phyloP scores from a whole-genome alignment of 2,888 invertebrate genomes.

The Temnothorax rugatulus region DNA sequence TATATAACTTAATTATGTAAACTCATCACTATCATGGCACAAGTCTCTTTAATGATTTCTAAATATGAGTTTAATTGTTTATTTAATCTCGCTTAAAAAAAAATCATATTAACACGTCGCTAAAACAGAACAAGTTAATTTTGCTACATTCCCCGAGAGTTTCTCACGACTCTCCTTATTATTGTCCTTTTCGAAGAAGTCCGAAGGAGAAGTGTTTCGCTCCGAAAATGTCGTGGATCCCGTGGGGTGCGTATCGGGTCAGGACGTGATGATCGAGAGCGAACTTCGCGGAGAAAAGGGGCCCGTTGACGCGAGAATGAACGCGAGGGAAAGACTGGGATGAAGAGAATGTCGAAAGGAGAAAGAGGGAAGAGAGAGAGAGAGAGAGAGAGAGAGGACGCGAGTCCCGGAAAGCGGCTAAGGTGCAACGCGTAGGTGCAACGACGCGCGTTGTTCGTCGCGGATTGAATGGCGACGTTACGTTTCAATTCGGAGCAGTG shows the following conservation, averaged over 20 bases:
- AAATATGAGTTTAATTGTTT: background rate
- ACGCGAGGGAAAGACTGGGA: conserved; percentile 38
- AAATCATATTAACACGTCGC: background rate
- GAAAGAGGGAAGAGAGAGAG: background rate
- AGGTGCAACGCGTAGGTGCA: conserved; percentile 56
- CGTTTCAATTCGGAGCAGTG: conserved; percentile 73
- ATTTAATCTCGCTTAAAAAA: background rate
- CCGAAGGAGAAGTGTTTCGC: background rate
- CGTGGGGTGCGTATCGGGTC: conserved; percentile 1
- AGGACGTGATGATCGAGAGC: conserved; percentile 26
- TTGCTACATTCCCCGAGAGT: background rate
- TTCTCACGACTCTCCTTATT: conserved; percentile 10
- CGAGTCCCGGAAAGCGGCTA: conserved; percentile 58
- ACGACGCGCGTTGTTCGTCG: conserved; percentile 24
- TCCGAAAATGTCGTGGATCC: conserved; percentile 5
- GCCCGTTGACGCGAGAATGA: conserved; percentile 50
- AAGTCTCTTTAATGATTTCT: background rate
- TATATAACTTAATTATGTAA: background rate
- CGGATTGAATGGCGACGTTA: conserved; percentile 74
- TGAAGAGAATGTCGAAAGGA: background rate
- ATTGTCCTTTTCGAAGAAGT: background rate
- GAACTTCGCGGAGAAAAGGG: conserved; percentile 32
- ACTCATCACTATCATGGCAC: background rate
- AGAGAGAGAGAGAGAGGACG: too few species aligned
- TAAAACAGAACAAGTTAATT: background rate